Base-by-base conservation (phyloP, 2,888 invertebrate species). In the Augiades crinisus region DNA sequence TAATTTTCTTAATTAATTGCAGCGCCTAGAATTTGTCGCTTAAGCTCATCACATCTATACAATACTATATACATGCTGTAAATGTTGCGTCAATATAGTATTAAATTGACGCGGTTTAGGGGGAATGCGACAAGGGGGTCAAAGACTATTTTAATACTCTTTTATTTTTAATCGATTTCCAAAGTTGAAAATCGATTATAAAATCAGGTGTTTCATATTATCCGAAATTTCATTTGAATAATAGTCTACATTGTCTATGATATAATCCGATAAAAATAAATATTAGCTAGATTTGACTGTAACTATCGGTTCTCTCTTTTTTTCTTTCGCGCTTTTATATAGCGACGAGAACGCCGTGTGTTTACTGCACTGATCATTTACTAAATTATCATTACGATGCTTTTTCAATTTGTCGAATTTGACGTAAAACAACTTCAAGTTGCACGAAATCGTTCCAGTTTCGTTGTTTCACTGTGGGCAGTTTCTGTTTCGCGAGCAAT, bases 371-470 rank as follows among this genome's bases (percentile, higher is more conserved):
- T 1, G 12, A 17, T 8, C 30, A 31, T 51, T 44, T 51, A 31
- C 6, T 38, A 45, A 17, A 38, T 30, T n/a, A 34, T n/a, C 56
- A 22, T 73, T 57, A 54, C 68, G 82, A 82, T 82, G 84, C 84
- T 78, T 82, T 80, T 77, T 72, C 53, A 57, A 62, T 58, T 57
- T 63, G 76, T 75, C 74, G 70, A 76, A 68, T 78, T 85, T 86
- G 82, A 86, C 84, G 75, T 83, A 79, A 81, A 82, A 74, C 81
- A 81, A 78, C 74, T 84, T 76, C 75, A 73, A 75, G 44, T 51
- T 16, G 31, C 27, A 38, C 36, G 7, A 17, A 24, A 71, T 81
- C 78, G 80, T 64, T 81, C 76, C 63, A 72, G 69, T 75, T 81
- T 77, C 65, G 72, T 75, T 76, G 75, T 78, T 77, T 76, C 70